Evolutionary conservation across 2,888 invertebrate species (phyloP).

Genomic region (Scaptomyza polygonia): DNA sequence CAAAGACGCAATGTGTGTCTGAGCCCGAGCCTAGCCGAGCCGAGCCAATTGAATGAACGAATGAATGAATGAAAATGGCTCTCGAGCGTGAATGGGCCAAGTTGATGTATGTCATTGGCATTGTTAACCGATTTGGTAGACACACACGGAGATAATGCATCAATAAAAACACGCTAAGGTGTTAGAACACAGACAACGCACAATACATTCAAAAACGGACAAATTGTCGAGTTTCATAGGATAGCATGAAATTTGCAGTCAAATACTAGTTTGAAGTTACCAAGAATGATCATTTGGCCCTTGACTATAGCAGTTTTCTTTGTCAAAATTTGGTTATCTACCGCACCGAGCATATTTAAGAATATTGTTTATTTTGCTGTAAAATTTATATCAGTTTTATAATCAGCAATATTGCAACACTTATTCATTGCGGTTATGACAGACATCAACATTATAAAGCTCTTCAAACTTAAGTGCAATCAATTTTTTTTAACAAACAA

Average conservation of each 20-base stretch:
- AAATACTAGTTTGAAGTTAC: constrained; percentile 19
- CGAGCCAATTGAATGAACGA: constrained; percentile 43
- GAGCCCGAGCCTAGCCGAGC: constrained; percentile 6
- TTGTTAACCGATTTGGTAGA: constrained; percentile 59
- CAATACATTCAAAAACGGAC: constrained; percentile 47
- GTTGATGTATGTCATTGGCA: constrained; percentile 50
- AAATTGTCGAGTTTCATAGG: constrained; percentile 40
- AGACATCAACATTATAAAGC: too few species aligned
- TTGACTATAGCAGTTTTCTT: background rate
- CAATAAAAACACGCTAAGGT: constrained; percentile 73
- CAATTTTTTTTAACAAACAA: too few species aligned
- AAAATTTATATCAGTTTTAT: too few species aligned
- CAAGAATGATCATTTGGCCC: background rate
- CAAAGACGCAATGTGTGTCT: constrained; percentile 69
- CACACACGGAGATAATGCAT: constrained; percentile 60
- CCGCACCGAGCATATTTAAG: too few species aligned
- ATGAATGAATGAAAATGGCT: constrained; percentile 31
- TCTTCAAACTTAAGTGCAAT: too few species aligned
- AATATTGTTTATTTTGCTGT: too few species aligned
- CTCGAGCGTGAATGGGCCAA: constrained; percentile 56
- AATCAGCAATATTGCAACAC: too few species aligned
- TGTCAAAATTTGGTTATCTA: background rate
- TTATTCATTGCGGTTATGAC: too few species aligned
- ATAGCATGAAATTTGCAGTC: constrained; percentile 62
- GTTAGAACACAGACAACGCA: constrained; percentile 31